Conservation (phyloP, 2,888 invertebrate genomes). For the Tachystola acroxantha region DNA sequence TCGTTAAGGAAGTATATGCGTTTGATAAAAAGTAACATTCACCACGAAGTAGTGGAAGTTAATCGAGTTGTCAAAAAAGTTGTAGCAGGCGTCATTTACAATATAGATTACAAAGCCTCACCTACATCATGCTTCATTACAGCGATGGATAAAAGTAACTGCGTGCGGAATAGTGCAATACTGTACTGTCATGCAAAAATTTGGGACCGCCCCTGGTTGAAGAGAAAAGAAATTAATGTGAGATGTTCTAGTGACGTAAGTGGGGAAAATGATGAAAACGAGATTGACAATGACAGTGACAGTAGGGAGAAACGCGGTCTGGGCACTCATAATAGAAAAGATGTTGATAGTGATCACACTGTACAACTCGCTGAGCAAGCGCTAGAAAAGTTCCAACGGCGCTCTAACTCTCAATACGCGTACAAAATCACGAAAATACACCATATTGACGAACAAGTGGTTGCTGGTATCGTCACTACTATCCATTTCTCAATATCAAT, state of each 20-base stretch:
- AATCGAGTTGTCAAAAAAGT: constrained; percentile 31
- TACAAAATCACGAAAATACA: constrained; percentile 43
- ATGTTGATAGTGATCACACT: constrained; percentile 17
- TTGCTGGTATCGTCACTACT: constrained; percentile 66
- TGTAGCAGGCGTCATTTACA: constrained; percentile 36
- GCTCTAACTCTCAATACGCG: constrained; percentile 33
- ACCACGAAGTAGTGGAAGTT: constrained; percentile 33
- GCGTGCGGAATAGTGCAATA: constrained; percentile 19
- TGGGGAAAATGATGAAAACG: constrained; percentile 14
- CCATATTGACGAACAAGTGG: constrained; percentile 66
- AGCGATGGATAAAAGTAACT: constrained; percentile 20
- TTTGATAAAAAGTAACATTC: constrained; percentile 16
- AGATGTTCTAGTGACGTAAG: constrained; percentile 33
- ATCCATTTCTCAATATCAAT: constrained; percentile 31
- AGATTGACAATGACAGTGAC: constrained; percentile 12
- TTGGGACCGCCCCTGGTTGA: constrained; percentile 76
- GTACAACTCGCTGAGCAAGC: constrained; percentile 21
- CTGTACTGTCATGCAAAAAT: constrained; percentile 63
- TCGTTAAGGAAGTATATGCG: constrained; percentile 32
- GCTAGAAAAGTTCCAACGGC: constrained; percentile 22
- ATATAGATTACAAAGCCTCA: constrained; percentile 37
- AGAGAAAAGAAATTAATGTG: constrained; percentile 44
- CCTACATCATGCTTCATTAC: constrained; percentile 15
- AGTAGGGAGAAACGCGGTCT: constrained; percentile 10
- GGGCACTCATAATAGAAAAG: constrained; percentile 9